Evolutionary conservation across 2,888 invertebrate species (phyloP).

Genomic region (Cryptus viduatorius): DNA sequence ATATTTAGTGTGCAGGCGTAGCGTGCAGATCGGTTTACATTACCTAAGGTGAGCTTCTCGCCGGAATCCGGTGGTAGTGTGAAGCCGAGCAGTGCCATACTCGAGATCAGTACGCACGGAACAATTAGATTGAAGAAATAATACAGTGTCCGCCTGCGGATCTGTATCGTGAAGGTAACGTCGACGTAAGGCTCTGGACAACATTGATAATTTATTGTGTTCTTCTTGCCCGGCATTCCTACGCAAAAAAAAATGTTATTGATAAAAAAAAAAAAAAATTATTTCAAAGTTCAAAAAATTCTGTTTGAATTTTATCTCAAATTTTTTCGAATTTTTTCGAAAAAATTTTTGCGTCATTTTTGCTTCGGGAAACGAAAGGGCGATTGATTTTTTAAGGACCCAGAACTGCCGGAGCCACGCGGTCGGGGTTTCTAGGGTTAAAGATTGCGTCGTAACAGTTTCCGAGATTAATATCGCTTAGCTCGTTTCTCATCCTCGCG

Average conservation of each 20-base stretch:
- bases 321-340: too few species aligned
- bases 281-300: too few species aligned
- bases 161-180: slow-evolving; percentile 98
- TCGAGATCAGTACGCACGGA: slow-evolving; percentile 99
- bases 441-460: slow-evolving; percentile 2
- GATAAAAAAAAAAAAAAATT: neutral
- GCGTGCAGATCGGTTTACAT: slow-evolving; percentile 80
- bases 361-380: too few species aligned
- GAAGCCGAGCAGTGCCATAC: slow-evolving; percentile 99
- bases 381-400: too few species aligned
- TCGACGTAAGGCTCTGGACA: slow-evolving; percentile 97
- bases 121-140: slow-evolving; percentile 99
- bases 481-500: neutral
- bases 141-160: slow-evolving; percentile 97
- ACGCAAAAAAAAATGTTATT: slow-evolving; percentile 75
- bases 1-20: slow-evolving; percentile 71
- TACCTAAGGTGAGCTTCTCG: slow-evolving; percentile 97
- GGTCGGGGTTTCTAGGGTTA: neutral
- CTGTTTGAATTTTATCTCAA: too few species aligned
- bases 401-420: too few species aligned
- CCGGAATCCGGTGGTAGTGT: slow-evolving; percentile 99
- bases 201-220: slow-evolving; percentile 96
- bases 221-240: slow-evolving; percentile 97
- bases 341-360: too few species aligned
- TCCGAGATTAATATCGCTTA: slow-evolving; percentile 19